A percentile compares a stretch with the other conserved stretches of the same genome.
Conservation (phyloP, 1,140 invertebrate species). For the Pogonognathellus flavescens region DNA sequence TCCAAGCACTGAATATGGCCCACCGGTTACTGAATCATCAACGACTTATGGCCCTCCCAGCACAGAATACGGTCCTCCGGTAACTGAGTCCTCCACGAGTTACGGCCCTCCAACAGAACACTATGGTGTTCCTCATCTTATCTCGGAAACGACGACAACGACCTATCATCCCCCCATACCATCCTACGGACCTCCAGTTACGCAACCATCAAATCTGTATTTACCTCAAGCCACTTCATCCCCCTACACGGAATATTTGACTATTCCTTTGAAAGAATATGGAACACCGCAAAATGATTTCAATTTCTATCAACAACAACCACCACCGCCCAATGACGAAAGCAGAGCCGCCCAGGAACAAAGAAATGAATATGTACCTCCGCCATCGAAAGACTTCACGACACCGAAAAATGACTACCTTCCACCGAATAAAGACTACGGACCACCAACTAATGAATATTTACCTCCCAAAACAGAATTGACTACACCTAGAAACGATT, state of each 20-base stretch:
- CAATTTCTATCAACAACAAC: background rate
- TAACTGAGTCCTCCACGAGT: background rate
- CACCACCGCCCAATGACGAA: background rate
- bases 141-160: no score
- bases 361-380: slow-evolving; percentile 9
- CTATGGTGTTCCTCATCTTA: no score
- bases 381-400: background rate
- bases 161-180: no score
- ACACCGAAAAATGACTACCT: slow-evolving; percentile 24
- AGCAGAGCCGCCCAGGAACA: slow-evolving; percentile 2
- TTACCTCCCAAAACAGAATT: background rate
- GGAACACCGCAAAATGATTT: background rate
- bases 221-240: slow-evolving; percentile 11
- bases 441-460: slow-evolving; percentile 32
- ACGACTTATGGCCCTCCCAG: background rate
- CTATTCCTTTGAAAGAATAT: slow-evolving; percentile 5
- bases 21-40: background rate
- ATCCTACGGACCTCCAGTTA: slow-evolving; percentile 19
- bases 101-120: slow-evolving; percentile 9
- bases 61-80: background rate
- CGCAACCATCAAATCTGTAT: slow-evolving; percentile 8
- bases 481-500: background rate
- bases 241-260: background rate
- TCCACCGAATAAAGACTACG: background rate
- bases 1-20: slow-evolving; percentile 8